These are phyloP conservation scores for Pseudococcus jackbeardsleyi DNA, from an alignment of 2,888 invertebrate genomes.

Conservation along the genomic window DNA sequence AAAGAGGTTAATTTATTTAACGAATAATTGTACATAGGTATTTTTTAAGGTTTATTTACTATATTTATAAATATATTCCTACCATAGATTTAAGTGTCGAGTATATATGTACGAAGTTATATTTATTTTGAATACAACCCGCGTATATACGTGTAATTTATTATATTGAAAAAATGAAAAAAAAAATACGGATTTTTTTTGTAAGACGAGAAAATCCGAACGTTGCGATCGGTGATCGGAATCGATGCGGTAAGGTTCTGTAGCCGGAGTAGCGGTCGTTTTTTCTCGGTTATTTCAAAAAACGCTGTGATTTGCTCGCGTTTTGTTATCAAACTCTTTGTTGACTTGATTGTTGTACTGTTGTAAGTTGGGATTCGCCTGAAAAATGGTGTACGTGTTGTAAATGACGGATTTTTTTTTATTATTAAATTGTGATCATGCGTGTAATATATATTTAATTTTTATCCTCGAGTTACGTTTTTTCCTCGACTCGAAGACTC, in stretches of 20 bases:
- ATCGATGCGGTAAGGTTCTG: background rate
- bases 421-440: constrained; percentile 44
- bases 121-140: constrained; percentile 25
- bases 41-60: constrained; percentile 21
- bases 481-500: background rate
- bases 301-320: constrained; percentile 44
- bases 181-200: background rate
- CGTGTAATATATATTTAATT: constrained; percentile 36
- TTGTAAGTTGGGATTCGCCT: background rate
- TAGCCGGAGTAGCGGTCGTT: background rate
- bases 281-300: background rate
- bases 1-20: constrained; percentile 49
- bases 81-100: constrained; percentile 35
- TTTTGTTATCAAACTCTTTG: background rate
- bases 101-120: constrained; percentile 16
- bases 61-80: constrained; percentile 39
- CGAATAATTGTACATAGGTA: constrained; percentile 1
- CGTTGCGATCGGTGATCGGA: background rate
- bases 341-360: constrained; percentile 12
- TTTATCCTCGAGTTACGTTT: constrained; percentile 11
- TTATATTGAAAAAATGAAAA: too few relatives aligned
- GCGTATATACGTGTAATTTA: constrained; percentile 6
- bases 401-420: constrained; percentile 19
- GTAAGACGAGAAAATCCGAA: background rate
- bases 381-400: background rate